Conservation (phyloP, 2,797 vertebrate genomes). For the Trachops cirrhosus region DNA sequence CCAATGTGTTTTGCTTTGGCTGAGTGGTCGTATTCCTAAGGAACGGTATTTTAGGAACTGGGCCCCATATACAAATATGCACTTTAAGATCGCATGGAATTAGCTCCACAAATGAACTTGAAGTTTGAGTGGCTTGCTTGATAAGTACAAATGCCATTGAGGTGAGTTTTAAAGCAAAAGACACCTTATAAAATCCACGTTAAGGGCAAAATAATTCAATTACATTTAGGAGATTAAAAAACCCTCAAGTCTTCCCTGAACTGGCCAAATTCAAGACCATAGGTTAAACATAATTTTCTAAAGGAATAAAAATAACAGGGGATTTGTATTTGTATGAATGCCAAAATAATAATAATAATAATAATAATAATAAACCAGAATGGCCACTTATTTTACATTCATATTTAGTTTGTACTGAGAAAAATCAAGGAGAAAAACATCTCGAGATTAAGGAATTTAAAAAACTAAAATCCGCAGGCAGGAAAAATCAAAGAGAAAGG, state of each 20-base stretch:
- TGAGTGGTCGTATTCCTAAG: conserved; percentile 23
- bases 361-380: background rate
- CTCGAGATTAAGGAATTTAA: conserved; percentile 28
- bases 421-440: conserved; percentile 57
- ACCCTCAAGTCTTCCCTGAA: conserved; percentile 32
- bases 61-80: background rate
- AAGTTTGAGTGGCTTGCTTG: conserved; percentile 46
- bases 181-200: conserved; percentile 47
- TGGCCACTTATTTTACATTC: conserved; percentile 40
- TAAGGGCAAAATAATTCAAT: conserved; percentile 54
- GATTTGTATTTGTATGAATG: background rate
- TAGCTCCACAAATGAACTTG: conserved; percentile 6
- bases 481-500: conserved; percentile 24
- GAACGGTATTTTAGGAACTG: conserved; percentile 37
- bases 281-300: conserved; percentile 63
- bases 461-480: conserved; percentile 42
- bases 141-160: conserved; percentile 20
- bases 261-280: conserved; percentile 51
- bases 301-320: conserved; percentile 57
- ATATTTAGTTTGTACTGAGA: conserved; percentile 44
- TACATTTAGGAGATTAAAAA: conserved; percentile 34
- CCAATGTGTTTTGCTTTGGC: conserved; percentile 37
- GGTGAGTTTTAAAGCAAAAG: conserved; percentile 61
- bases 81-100: conserved; percentile 12
- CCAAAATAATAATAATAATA: conserved; percentile 35